A percentile compares a stretch with the other conserved stretches of the same genome.
These are phyloP conservation scores for Drosophila nasuta DNA, from an alignment of 1,140 invertebrate genomes.

Conservation along the genomic window DNA sequence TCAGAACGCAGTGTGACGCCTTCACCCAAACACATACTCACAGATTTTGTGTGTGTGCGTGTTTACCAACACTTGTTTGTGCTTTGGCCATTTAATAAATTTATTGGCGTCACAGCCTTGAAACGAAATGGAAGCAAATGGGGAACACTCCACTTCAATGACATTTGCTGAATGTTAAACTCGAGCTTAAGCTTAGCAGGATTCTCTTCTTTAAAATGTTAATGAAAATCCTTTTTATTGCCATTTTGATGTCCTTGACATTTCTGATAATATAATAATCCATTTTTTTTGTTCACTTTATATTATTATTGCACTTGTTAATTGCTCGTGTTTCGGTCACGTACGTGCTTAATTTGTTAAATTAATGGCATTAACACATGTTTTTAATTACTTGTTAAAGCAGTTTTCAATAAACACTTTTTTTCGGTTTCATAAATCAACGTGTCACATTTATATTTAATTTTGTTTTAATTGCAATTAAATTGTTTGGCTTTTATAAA, in stretches of 20 bases:
- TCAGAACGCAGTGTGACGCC: slow-evolving; percentile 51
- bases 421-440: neutral
- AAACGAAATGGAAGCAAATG: slow-evolving; percentile 34
- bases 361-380: slow-evolving; percentile 26
- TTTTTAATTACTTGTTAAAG: slow-evolving; percentile 13
- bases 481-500: slow-evolving; percentile 35
- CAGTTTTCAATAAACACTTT: slow-evolving; percentile 9
- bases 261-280: neutral
- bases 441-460: slow-evolving; percentile 1
- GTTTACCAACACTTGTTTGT: slow-evolving; percentile 55
- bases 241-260: neutral
- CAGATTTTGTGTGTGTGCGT: slow-evolving; percentile 57
- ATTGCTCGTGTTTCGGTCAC: slow-evolving; percentile 15
- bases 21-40: slow-evolving; percentile 30
- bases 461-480: slow-evolving; percentile 51
- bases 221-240: neutral
- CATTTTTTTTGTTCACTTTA: neutral
- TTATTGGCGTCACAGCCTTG: slow-evolving; percentile 69
- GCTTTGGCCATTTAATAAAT: slow-evolving; percentile 76
- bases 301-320: slow-evolving; percentile 1
- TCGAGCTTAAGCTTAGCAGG: neutral
- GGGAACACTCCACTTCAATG: slow-evolving; percentile 7
- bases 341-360: slow-evolving; percentile 4
- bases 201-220: neutral
- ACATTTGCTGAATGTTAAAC: slow-evolving; percentile 11